phyloP scores from a whole-genome alignment of 1,140 invertebrate genomes.

The Anastatus disparis region DNA sequence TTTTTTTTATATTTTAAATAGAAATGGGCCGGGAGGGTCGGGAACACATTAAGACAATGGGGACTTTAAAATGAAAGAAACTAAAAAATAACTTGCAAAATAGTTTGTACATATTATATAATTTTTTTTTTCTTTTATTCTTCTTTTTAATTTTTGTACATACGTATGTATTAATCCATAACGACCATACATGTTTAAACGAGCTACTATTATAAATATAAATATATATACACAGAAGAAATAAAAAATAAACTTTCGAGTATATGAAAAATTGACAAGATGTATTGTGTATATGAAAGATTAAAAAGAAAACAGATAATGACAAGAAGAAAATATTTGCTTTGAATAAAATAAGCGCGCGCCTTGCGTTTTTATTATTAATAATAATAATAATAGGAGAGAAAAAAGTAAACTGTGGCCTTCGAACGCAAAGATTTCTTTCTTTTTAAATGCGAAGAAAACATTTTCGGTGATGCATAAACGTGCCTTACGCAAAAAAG shows the following conservation, averaged over 20 bases:
- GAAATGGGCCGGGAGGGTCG: background rate
- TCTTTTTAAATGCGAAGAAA: constrained; percentile 31
- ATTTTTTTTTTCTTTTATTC: background rate
- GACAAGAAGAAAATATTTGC: constrained; percentile 14
- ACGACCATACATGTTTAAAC: constrained; percentile 17
- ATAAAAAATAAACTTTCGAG: constrained; percentile 1
- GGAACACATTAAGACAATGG: constrained; percentile 12
- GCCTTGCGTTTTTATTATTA: background rate
- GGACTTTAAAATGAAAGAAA: too few species aligned
- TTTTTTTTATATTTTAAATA: constrained; percentile 21
- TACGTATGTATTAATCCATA: constrained; percentile 34
- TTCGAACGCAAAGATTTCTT: constrained; percentile 16
- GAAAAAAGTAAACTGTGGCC: constrained; percentile 20
- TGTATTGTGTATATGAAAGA: constrained; percentile 25
- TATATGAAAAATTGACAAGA: constrained; percentile 16
- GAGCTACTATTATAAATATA: constrained; percentile 23
- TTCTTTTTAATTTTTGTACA: too few species aligned
- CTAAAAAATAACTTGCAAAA: too few species aligned
- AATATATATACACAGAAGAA: background rate
- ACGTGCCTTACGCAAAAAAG: constrained; percentile 36
- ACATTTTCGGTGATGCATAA: constrained; percentile 39
- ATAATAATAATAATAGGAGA: too few species aligned
- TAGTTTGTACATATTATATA: constrained; percentile 23
- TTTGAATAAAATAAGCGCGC: background rate
- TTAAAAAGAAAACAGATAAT: too few species aligned